Evolutionary conservation across 1,140 invertebrate species (phyloP).

Genomic region (Meloidogyne chitwoodi): DNA sequence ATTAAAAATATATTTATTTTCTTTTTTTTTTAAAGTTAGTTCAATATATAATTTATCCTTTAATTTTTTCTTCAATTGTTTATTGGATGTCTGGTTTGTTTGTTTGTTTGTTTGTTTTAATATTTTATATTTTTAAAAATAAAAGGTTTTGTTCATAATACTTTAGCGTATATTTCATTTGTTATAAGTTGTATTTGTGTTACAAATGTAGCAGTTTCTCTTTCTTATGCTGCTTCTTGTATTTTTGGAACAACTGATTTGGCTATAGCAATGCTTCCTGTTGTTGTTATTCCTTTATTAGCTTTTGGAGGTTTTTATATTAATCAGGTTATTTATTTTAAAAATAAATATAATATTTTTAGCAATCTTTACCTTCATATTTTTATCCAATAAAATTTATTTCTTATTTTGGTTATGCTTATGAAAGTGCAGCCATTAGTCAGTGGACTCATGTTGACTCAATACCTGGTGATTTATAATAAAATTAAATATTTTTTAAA

Average conservation of each 20-base stretch:
- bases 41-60: slow-evolving; percentile 69
- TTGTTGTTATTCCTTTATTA: slow-evolving; percentile 86
- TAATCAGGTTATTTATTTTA: slow-evolving; percentile 67
- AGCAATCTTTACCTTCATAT: slow-evolving; percentile 74
- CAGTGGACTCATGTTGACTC: slow-evolving; percentile 72
- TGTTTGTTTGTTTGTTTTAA: background rate
- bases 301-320: slow-evolving; percentile 76
- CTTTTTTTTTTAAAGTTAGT: slow-evolving; percentile 53
- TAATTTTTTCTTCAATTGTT: slow-evolving; percentile 76
- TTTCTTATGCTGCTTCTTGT: slow-evolving; percentile 64
- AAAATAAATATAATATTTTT: background rate
- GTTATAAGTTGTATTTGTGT: slow-evolving; percentile 74
- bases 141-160: slow-evolving; percentile 67
- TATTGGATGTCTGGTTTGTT: slow-evolving; percentile 69
- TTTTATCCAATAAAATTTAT: slow-evolving; percentile 85
- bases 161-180: slow-evolving; percentile 73
- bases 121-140: slow-evolving; percentile 4
- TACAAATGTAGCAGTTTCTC: slow-evolving; percentile 82
- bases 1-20: background rate
- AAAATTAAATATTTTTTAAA: slow-evolving; percentile 18
- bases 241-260: slow-evolving; percentile 35
- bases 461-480: slow-evolving; percentile 51
- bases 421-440: slow-evolving; percentile 85
- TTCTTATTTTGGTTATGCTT: slow-evolving; percentile 90
- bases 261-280: slow-evolving; percentile 72